These are phyloP conservation scores for Ophion ellenae DNA, from an alignment of 2,888 invertebrate genomes.

Conservation along the genomic window DNA sequence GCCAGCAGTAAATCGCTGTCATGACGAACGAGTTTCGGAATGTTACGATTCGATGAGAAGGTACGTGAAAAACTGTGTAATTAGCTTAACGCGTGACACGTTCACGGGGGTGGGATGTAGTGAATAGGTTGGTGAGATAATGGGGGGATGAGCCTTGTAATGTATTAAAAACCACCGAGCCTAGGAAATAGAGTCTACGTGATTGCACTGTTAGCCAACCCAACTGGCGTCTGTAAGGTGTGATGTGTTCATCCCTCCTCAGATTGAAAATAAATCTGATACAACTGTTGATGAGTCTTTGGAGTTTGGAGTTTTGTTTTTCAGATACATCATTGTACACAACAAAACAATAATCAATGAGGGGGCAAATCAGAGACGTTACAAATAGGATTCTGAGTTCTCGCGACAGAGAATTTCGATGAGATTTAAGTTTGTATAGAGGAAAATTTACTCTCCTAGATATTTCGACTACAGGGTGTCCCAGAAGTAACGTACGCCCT, in stretches of 20 bases:
- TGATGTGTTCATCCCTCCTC: conserved; percentile 17
- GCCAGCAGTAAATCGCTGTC: conserved; percentile 14
- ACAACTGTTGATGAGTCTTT: conserved; percentile 9
- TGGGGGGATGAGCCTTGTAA: background rate
- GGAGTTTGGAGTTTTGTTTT: conserved; percentile 30
- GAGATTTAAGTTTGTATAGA: conserved; percentile 36
- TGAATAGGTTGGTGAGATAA: conserved; percentile 6
- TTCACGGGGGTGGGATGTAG: background rate
- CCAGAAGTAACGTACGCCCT: no score
- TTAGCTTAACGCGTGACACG: background rate
- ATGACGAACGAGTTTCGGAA: conserved; percentile 19
- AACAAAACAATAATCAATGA: conserved; percentile 46
- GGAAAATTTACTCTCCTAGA: background rate
- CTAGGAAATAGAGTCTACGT: conserved; percentile 9
- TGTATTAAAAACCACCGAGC: background rate
- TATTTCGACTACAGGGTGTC: background rate
- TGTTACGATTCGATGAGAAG: no score
- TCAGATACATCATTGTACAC: conserved; percentile 28
- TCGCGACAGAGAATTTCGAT: conserved; percentile 10
- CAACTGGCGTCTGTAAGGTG: conserved; percentile 22
- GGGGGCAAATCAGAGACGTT: conserved; percentile 26
- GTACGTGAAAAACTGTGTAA: background rate
- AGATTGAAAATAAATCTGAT: conserved; percentile 49
- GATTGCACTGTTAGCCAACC: background rate
- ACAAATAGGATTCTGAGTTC: background rate